These are phyloP conservation scores for Melanostoma mellinum DNA, from an alignment of 2,888 invertebrate genomes.

Conservation along the genomic window DNA sequence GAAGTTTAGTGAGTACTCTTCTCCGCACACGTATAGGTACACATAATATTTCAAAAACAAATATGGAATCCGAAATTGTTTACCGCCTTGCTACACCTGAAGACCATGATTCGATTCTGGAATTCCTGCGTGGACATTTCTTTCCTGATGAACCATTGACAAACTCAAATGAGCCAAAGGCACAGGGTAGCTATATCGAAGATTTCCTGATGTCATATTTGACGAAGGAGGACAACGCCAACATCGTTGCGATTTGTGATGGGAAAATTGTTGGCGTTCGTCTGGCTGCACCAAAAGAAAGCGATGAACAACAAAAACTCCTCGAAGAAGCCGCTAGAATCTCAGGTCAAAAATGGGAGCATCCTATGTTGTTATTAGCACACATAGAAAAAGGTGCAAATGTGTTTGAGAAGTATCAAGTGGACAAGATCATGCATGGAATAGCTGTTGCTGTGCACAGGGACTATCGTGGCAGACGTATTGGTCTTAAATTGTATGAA, in stretches of 20 bases:
- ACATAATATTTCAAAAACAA: no score
- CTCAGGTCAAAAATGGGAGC: conserved; percentile 77
- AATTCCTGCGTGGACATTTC: conserved; percentile 77
- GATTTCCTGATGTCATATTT: conserved; percentile 77
- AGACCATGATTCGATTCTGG: conserved; percentile 76
- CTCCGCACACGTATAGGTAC: no score
- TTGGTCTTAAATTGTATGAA: conserved; percentile 76
- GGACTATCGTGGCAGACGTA: conserved; percentile 75
- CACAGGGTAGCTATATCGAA: conserved; percentile 77
- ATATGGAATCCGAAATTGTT: conserved; percentile 52
- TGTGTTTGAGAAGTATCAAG: conserved; percentile 75
- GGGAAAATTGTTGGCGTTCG: conserved; percentile 76
- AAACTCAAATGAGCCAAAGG: conserved; percentile 75
- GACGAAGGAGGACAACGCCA: no score
- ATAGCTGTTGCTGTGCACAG: conserved; percentile 78
- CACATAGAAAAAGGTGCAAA: conserved; percentile 77
- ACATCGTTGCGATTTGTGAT: conserved; percentile 74
- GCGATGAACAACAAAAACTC: conserved; percentile 74
- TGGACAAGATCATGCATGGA: conserved; percentile 77
- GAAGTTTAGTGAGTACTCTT: no score
- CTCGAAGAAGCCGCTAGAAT: conserved; percentile 74
- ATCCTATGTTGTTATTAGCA: conserved; percentile 76
- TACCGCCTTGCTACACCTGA: conserved; percentile 73
- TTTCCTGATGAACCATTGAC: conserved; percentile 80
- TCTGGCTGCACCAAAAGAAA: conserved; percentile 78